These are phyloP conservation scores for Spongilla lacustris DNA, from an alignment of 37 sponge, comb jelly and placozoan genomes.

Conservation along the genomic window DNA sequence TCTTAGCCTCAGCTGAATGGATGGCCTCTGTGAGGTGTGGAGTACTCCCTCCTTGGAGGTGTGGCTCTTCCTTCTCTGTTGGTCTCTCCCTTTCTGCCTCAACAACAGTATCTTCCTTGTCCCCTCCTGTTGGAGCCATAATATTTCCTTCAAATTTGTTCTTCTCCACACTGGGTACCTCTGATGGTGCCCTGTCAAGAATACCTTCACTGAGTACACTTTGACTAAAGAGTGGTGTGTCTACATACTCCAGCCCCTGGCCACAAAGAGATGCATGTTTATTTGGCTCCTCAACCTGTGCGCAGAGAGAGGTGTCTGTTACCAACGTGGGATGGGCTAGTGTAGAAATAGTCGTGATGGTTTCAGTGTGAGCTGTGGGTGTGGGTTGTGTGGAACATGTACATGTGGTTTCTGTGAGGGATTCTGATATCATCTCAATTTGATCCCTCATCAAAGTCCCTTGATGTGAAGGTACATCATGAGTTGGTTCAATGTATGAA, in stretches of 20 bases:
- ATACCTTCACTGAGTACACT: not conserved
- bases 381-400: no score
- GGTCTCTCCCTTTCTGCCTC: no score
- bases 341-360: not conserved
- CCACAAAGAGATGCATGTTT: not conserved
- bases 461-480: not conserved
- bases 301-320: not conserved
- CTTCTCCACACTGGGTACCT: not conserved
- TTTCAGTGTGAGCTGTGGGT: not conserved
- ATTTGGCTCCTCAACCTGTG: not conserved
- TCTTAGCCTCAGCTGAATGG: no score
- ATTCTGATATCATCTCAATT: not conserved
- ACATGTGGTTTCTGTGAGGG: not conserved
- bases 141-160: not conserved
- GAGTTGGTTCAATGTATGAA: no score
- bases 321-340: not conserved
- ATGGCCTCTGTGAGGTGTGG: no score
- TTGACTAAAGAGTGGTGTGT: not conserved
- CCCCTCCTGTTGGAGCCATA: not conserved
- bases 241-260: not conserved
- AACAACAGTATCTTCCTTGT: not conserved
- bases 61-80: no score
- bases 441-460: not conserved
- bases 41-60: no score
- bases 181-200: not conserved